Evolutionary conservation across 2,797 vertebrate genomes (phyloP).

Genomic region (Oreochromis mossambicus): DNA sequence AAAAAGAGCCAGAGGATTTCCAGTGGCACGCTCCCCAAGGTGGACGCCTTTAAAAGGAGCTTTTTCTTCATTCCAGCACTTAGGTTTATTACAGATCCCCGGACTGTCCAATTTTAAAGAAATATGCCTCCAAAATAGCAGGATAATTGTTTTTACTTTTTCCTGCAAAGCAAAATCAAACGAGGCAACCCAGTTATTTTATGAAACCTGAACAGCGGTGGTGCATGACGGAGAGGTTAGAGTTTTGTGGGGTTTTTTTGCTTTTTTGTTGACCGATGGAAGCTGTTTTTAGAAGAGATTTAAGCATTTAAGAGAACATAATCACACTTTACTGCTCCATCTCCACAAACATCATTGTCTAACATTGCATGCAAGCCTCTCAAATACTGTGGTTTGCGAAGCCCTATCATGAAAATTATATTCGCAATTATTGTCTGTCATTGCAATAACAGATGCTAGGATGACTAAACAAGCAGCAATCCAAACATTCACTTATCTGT

Average conservation of each 20-base stretch:
- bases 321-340: slow-evolving; percentile 9
- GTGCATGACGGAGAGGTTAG: neutral
- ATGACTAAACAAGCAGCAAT: slow-evolving; percentile 74
- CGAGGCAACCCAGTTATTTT: slow-evolving; percentile 35
- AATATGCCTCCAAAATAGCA: slow-evolving; percentile 69
- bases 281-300: neutral
- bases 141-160: slow-evolving; percentile 70
- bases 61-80: slow-evolving; percentile 83
- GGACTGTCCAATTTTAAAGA: slow-evolving; percentile 74
- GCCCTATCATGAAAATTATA: slow-evolving; percentile 54
- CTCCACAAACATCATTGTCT: neutral
- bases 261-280: neutral
- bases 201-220: slow-evolving; percentile 39
- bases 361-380: neutral
- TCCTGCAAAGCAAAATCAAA: slow-evolving; percentile 35
- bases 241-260: neutral
- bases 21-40: slow-evolving; percentile 68
- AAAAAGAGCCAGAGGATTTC: slow-evolving; percentile 72
- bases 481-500: slow-evolving; percentile 78
- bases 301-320: neutral
- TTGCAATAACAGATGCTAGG: slow-evolving; percentile 71
- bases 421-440: slow-evolving; percentile 67
- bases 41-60: slow-evolving; percentile 69
- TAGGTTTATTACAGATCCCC: slow-evolving; percentile 77
- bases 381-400: neutral